Evolutionary conservation across 2,888 invertebrate genomes (phyloP).

Genomic region (Unio delphinus): DNA sequence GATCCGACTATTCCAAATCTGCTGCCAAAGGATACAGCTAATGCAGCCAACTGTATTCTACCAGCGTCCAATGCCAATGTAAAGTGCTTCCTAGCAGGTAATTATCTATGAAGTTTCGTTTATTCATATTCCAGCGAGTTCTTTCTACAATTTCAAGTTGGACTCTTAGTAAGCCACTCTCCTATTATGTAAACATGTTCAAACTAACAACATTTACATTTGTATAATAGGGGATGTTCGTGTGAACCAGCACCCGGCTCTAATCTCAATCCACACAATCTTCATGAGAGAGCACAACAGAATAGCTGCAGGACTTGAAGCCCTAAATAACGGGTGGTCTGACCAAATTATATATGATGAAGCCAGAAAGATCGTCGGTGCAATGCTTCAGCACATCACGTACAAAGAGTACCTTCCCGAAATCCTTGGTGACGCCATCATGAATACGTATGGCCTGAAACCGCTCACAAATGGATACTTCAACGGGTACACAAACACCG

Average conservation of each 20-base stretch:
- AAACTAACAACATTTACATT: not conserved
- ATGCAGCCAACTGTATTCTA: constrained; percentile 10
- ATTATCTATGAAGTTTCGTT: not conserved
- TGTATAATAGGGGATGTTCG: constrained; percentile 80
- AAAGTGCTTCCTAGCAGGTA: constrained; percentile 23
- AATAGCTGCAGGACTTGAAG: constrained; percentile 82
- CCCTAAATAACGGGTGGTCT: constrained; percentile 71
- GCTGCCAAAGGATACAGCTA: constrained; percentile 13
- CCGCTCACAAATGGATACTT: not conserved
- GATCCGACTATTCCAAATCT: constrained; percentile 4
- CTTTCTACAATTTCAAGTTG: too few relatives aligned
- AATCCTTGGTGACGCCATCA: constrained; percentile 1
- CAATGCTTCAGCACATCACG: constrained; percentile 44
- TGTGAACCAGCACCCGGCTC: constrained; percentile 88
- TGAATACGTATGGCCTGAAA: not conserved
- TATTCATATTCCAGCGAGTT: too few relatives aligned
- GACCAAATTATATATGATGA: constrained; percentile 5
- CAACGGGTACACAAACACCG: not conserved
- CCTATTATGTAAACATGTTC: too few relatives aligned
- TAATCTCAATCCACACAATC: constrained; percentile 88
- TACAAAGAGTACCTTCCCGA: constrained; percentile 59
- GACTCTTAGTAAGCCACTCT: too few relatives aligned
- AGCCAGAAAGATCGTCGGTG: constrained; percentile 6
- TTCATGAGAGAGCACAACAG: constrained; percentile 85
- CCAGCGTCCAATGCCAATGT: constrained; percentile 7